Conservation (phyloP, 2,888 invertebrate genomes). For the Diploptera punctata region DNA sequence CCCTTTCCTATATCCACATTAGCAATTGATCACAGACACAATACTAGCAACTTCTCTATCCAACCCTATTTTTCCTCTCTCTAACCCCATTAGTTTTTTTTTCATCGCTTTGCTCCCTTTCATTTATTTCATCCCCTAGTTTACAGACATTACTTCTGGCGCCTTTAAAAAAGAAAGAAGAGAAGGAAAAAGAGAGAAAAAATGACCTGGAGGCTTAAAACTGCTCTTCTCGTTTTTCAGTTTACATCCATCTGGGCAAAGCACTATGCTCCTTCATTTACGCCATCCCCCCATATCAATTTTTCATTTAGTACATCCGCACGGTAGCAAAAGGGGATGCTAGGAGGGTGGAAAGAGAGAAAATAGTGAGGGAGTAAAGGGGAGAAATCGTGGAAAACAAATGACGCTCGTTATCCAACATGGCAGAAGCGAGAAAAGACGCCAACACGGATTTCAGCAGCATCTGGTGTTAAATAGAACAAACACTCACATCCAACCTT, state of each 20-base stretch:
- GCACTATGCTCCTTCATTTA: slow-evolving; percentile 36
- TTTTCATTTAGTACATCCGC: slow-evolving; percentile 40
- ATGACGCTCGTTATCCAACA: slow-evolving; percentile 40
- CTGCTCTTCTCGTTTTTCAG: slow-evolving; percentile 30
- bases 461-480: slow-evolving; percentile 41
- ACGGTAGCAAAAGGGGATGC: neutral
- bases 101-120: slow-evolving; percentile 19
- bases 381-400: slow-evolving; percentile 38
- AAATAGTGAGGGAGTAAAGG: too few relatives aligned
- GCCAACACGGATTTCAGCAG: slow-evolving; percentile 41
- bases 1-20: slow-evolving; percentile 7
- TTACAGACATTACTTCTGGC: slow-evolving; percentile 39
- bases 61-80: slow-evolving; percentile 11
- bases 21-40: slow-evolving; percentile 30
- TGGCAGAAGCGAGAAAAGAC: slow-evolving; percentile 40
- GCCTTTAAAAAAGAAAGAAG: slow-evolving; percentile 29
- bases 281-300: slow-evolving; percentile 42
- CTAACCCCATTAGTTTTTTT: slow-evolving; percentile 25
- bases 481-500: slow-evolving; percentile 26
- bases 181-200: slow-evolving; percentile 4
- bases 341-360: slow-evolving; percentile 5
- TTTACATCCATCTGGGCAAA: slow-evolving; percentile 34
- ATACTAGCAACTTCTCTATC: slow-evolving; percentile 12
- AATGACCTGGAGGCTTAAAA: slow-evolving; percentile 29
- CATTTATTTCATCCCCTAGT: slow-evolving; percentile 37